Conservation (phyloP, 1,140 invertebrate genomes). For the Papilio dardanus region DNA sequence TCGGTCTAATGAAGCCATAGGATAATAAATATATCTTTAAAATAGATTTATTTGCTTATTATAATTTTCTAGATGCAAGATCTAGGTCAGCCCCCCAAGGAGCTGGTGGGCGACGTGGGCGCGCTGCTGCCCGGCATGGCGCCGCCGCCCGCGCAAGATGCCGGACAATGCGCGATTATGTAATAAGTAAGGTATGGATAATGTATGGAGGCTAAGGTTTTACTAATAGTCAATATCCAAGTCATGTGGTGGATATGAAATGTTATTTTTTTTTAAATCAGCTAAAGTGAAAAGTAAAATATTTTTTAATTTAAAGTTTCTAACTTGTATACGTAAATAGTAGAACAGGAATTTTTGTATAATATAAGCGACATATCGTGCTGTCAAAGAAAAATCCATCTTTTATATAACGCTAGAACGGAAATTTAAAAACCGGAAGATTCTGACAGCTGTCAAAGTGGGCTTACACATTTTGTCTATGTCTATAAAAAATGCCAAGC, state of each 20-base stretch:
- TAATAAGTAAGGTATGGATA: slow-evolving; percentile 44
- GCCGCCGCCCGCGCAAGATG: slow-evolving; percentile 49
- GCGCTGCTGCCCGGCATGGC: slow-evolving; percentile 59
- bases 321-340: not conserved
- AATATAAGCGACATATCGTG: not conserved
- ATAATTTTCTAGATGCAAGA: slow-evolving; percentile 86
- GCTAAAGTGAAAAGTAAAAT: too few relatives aligned
- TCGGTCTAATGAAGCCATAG: too few relatives aligned
- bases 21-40: too few relatives aligned
- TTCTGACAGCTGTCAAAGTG: not conserved
- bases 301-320: not conserved
- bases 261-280: too few relatives aligned
- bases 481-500: too few relatives aligned
- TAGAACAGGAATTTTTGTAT: not conserved
- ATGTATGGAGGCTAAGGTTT: slow-evolving; percentile 1
- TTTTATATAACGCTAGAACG: not conserved
- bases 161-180: slow-evolving; percentile 62
- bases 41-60: not conserved
- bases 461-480: not conserved
- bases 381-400: not conserved
- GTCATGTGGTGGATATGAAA: not conserved
- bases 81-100: slow-evolving; percentile 92
- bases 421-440: not conserved
- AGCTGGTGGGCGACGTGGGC: slow-evolving; percentile 88
- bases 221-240: not conserved